Evolutionary conservation across 2,797 vertebrate genomes (phyloP).

Genomic region (Acropternis orthonyx): DNA sequence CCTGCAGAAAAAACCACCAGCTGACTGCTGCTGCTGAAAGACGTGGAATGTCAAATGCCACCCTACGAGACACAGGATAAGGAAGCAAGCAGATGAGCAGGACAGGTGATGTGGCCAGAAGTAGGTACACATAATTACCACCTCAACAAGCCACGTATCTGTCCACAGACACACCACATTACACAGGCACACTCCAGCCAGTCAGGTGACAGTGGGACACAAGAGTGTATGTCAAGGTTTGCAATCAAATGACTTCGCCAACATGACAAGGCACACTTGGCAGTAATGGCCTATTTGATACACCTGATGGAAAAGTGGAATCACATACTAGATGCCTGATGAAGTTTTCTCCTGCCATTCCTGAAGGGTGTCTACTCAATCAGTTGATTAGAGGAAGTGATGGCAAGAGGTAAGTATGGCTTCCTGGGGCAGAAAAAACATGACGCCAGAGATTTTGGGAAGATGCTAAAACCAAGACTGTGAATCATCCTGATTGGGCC

Average conservation of each 20-base stretch:
- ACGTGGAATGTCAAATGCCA: not conserved
- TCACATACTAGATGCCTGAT: not conserved
- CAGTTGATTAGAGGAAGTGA: conserved; percentile 57
- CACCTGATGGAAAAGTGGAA: not conserved
- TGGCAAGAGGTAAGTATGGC: conserved; percentile 42
- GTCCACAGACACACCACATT: not conserved
- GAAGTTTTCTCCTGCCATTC: conserved; percentile 20
- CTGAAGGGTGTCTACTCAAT: conserved; percentile 8
- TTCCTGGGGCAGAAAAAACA: conserved; percentile 1
- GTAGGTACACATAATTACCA: not conserved
- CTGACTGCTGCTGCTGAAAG: conserved; percentile 5
- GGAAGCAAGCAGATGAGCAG: not conserved
- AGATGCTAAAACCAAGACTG: conserved; percentile 26
- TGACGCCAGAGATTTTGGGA: conserved; percentile 12
- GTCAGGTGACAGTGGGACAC: not conserved
- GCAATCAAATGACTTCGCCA: not conserved
- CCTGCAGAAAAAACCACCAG: not conserved
- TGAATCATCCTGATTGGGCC: conserved; percentile 42
- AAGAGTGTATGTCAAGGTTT: not conserved
- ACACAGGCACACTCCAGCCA: not conserved
- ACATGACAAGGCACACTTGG: not conserved
- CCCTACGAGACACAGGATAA: not conserved
- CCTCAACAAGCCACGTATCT: not conserved
- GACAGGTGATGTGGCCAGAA: conserved; percentile 32
- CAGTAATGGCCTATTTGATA: not conserved